Conservation (phyloP, 1,140 invertebrate genomes). For the Trachymyrmex cornetzi region DNA sequence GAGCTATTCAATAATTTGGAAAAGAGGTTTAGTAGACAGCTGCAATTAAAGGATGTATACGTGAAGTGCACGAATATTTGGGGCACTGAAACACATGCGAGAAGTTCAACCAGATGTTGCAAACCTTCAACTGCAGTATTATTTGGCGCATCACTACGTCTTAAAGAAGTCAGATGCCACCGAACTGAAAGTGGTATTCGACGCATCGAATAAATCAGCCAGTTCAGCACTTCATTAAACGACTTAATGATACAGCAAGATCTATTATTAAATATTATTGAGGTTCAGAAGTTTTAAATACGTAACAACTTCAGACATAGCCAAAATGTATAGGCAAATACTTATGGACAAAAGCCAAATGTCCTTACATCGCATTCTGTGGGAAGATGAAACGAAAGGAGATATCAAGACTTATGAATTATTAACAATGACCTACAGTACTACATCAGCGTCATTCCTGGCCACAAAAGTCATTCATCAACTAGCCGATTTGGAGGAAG, state of each 20-base stretch:
- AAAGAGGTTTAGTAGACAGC: neutral
- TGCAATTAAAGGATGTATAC: neutral
- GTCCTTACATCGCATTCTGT: neutral
- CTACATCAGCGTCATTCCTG: no score
- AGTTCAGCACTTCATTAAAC: conserved; percentile 8
- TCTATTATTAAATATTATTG: neutral
- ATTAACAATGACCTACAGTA: no score
- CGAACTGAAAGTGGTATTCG: neutral
- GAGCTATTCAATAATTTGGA: neutral
- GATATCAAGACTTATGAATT: neutral
- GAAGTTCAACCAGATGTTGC: neutral
- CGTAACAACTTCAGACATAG: neutral
- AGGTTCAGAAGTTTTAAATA: neutral
- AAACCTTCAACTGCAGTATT: neutral
- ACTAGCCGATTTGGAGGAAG: no score
- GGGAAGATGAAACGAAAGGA: neutral
- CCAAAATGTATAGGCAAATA: conserved; percentile 38
- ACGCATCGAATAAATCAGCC: neutral
- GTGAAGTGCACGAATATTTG: neutral
- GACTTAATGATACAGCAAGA: neutral
- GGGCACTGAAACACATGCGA: neutral
- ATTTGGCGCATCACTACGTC: neutral
- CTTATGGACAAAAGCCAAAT: neutral
- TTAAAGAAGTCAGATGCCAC: neutral
- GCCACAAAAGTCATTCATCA: no score